Evolutionary conservation across 2,888 invertebrate species (phyloP), one percentile per base, ranked within the genome.

Genomic region (Idaea aversata): DNA sequence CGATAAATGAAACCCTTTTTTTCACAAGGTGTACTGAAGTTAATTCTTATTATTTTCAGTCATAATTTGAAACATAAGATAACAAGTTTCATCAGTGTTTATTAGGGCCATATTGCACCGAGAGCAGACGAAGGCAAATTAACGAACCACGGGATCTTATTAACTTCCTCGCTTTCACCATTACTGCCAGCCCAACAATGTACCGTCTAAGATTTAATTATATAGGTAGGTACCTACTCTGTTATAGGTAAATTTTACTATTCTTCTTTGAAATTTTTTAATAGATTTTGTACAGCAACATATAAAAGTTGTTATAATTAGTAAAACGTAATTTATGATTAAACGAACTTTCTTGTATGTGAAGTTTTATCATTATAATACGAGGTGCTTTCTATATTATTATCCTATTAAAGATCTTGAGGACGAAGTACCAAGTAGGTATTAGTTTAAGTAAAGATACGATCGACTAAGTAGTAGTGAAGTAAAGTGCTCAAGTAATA

Each of bases 121-220:
- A 77, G 73, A 72, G 72, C 70, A 70, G 65, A 74, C 71, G 71
- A 73, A 75, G 77, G 75, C 70, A 75, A 84, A 82, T 86, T 85
- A 87, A 86, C 80, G 81, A 86, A 81, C 84, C 85, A 74, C 82
- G 80, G 81, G 80, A 87, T 85, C 81, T 84, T 83, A 86, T 88
- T 88, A 88, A 79, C 78, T 72, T 73, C 78, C 80, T 83, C 81
- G 77, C 80, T 81, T 35, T 35, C 81, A 76, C 47, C 10, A 47
- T 47, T 47, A 47, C 47, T 79, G 77, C 79, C 79, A 84, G 85
- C 47, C 47, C 47, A 7, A 47, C 47, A 47, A 47, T 47, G 10
- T 47, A 47, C 13, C 47, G 47, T 0, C 47, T 47, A 2, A 47
- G 47, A 85, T 84, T 82, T 83, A 81, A 83, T 81, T 81, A 47